These are phyloP conservation scores for Ellobius talpinus DNA, from an alignment of 2,113 vertebrate species.

Conservation along the genomic window DNA sequence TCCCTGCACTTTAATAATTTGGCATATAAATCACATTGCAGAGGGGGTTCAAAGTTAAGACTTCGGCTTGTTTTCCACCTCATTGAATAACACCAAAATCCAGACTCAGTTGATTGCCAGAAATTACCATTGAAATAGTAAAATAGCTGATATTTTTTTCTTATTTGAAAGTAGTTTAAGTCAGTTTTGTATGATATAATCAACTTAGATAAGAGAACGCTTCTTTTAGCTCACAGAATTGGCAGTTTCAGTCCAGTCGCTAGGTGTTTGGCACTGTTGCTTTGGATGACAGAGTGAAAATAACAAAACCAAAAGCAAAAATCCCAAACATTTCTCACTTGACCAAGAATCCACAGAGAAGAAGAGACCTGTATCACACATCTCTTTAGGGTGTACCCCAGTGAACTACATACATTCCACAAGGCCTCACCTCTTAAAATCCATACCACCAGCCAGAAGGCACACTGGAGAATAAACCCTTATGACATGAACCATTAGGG, in stretches of 20 bases:
- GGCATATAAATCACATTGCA: not conserved
- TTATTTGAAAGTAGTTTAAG: not conserved
- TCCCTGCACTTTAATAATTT: not conserved
- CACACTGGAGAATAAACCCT: not conserved
- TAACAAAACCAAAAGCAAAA: not conserved
- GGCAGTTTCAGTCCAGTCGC: not conserved
- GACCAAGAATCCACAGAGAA: not conserved
- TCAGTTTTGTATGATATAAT: not conserved
- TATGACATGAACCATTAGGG: not conserved
- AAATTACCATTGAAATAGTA: not conserved
- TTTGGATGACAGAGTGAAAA: not conserved
- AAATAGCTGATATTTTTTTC: not conserved
- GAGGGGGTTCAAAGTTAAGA: not conserved
- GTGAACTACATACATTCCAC: not conserved
- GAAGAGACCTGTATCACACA: not conserved
- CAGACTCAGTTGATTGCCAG: not conserved
- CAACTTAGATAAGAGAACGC: not conserved
- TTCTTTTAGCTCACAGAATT: not conserved
- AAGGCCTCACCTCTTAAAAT: not conserved
- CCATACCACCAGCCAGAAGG: not conserved
- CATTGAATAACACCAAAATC: not conserved
- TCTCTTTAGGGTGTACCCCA: not conserved
- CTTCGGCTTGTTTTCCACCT: not conserved
- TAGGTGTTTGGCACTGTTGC: not conserved
- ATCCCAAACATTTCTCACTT: not conserved